Conservation (phyloP, 2,113 vertebrate genomes). For the Lamprotornis superbus region DNA sequence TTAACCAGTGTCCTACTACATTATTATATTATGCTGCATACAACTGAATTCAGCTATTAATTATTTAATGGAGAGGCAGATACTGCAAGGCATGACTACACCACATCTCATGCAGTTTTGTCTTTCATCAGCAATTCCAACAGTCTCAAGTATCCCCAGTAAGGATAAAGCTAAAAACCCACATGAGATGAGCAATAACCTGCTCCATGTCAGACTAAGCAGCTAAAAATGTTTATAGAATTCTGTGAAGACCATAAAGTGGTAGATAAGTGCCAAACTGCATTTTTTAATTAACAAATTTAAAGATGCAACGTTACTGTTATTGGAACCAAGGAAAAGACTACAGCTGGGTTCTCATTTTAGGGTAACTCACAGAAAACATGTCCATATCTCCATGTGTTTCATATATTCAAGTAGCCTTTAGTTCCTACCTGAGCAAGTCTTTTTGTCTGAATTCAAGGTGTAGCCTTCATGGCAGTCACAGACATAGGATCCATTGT, state of each 20-base stretch:
- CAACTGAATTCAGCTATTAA: neutral
- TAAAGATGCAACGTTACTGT: neutral
- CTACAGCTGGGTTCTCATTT: neutral
- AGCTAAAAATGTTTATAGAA: neutral
- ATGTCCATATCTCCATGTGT: neutral
- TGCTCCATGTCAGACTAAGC: neutral
- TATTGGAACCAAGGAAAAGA: neutral
- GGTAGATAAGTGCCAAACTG: neutral
- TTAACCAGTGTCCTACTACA: neutral
- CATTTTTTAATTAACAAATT: neutral
- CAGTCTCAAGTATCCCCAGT: neutral
- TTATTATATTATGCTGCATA: neutral
- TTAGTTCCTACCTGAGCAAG: conserved; percentile 82
- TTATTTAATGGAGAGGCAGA: neutral
- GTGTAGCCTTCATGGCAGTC: conserved; percentile 83
- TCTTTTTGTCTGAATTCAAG: conserved; percentile 85
- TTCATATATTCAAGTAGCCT: neutral
- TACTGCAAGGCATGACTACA: neutral
- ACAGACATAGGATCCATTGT: conserved; percentile 78
- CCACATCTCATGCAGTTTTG: neutral
- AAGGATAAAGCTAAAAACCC: neutral
- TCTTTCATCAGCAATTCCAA: neutral
- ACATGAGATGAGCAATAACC: neutral
- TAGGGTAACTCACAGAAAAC: neutral
- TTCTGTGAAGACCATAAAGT: neutral